Evolutionary conservation across 2,113 vertebrate genomes (phyloP), one percentile per base, ranked within the genome.

Genomic region (Corythaeola cristata): DNA sequence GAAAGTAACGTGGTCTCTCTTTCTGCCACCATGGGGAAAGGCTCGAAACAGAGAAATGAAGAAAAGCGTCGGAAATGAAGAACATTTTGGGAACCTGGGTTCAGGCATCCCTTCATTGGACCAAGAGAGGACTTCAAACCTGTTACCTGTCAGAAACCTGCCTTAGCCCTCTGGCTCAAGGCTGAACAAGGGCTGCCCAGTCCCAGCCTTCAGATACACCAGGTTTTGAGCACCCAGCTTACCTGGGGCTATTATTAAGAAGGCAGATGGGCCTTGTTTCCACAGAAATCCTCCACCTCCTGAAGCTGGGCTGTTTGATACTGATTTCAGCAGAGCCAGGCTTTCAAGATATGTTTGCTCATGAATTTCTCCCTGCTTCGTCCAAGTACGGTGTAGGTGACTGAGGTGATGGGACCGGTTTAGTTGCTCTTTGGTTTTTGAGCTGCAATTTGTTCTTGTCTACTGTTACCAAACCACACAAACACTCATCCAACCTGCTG

Each of bases 101-200:
- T 68, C 56, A 75, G 26, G 8, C 26, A 41, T 37, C 37, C 19
- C 44, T 50, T 85, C 75, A 12, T 8, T 76, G 28, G 58, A n/a
- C 28, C 71, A 82, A 52, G 53, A 32, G 22, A 64, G n/a, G 49
- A 37, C 33, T 59, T 72, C 13, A 67, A 58, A 74, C 45, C 30
- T 69, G 37, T 39, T 30, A 22, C 15, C 8, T 50, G 11, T 45
- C 52, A 83, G 73, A 78, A 91, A 50, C 26, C 12, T 69, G 8
- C 50, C 37, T 58, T 12, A 49, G 35, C 58, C 13, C 30, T 39
- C 6, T 1, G 10, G 7, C 20, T 60, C 8, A 6, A 55, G 39
- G 72, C 37, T 69, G 63, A 89, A 32, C 0, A 0, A 37, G 7
- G 1, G 0, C 35, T 73, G 30, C 15, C 17, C 16, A 3, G 0